Conservation (phyloP, 2,113 vertebrate species). For the Protomyctophum bolini region DNA sequence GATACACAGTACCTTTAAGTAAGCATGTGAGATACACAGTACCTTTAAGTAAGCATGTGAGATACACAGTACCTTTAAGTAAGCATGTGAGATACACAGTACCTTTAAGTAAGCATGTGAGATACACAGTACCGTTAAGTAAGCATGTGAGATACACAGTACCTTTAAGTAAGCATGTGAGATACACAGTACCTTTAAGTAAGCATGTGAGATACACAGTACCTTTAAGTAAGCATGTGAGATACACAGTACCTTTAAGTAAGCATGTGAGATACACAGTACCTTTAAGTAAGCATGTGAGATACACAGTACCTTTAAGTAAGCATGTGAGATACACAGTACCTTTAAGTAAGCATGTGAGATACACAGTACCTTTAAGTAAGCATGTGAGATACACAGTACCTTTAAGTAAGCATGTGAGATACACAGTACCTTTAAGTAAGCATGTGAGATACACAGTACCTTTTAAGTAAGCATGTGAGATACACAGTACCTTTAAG, state of each 20-base stretch:
- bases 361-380: constrained; percentile 82
- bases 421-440: constrained; percentile 82
- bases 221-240: constrained; percentile 82
- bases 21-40: background rate
- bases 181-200: constrained; percentile 82
- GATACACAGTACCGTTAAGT: constrained; percentile 75
- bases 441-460: background rate
- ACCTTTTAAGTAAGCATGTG: too few relatives aligned
- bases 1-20: constrained; percentile 82
- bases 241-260: constrained; percentile 82
- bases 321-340: background rate
- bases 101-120: constrained; percentile 82
- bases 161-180: constrained; percentile 82
- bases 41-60: constrained; percentile 82
- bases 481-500: too few relatives aligned
- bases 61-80: constrained; percentile 82
- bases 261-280: background rate
- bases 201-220: background rate
- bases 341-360: constrained; percentile 82
- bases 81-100: background rate
- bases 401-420: constrained; percentile 82
- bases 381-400: background rate
- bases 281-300: constrained; percentile 82
- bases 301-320: constrained; percentile 82
- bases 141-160: background rate